A percentile compares a stretch with the other conserved stretches of the same genome.
Evolutionary conservation across 2,797 vertebrate species (phyloP).

Genomic region (Pseudotriccus pelzelni): DNA sequence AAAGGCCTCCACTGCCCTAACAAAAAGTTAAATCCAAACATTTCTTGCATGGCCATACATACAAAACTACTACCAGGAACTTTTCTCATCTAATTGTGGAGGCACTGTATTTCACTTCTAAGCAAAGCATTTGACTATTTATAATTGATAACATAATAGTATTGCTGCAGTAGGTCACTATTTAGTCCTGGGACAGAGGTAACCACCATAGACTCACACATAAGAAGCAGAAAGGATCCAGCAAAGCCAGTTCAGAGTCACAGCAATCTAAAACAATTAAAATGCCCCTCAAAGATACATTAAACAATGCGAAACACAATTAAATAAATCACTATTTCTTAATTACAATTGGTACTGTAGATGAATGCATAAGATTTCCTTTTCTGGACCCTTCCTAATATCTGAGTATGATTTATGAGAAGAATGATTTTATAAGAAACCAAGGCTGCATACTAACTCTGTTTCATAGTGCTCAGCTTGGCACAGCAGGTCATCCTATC

Average conservation of each 20-base stretch:
- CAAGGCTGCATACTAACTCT: not conserved
- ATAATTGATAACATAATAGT: not conserved
- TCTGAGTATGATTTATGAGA: not conserved
- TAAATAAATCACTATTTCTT: not conserved
- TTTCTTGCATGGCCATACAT: not conserved
- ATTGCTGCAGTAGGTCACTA: not conserved
- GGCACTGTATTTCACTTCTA: not conserved
- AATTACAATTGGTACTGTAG: not conserved
- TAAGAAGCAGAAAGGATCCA: not conserved
- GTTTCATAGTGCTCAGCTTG: not conserved
- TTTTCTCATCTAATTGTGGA: not conserved
- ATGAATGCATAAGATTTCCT: not conserved
- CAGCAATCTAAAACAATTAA: not conserved
- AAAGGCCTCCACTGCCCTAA: not conserved
- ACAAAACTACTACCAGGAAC: rapidly evolving
- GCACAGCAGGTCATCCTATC: not conserved
- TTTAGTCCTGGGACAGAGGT: not conserved
- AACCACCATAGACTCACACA: not conserved
- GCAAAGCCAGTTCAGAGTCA: not conserved
- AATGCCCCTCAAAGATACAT: not conserved
- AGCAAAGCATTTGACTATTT: not conserved
- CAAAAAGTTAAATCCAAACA: not conserved
- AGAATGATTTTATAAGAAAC: not conserved
- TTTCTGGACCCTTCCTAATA: not conserved
- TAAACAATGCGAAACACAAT: not conserved